Evolutionary conservation across 2,888 invertebrate genomes (phyloP), one percentile per base, ranked within the genome.

Genomic region (Incurvaria masculella): DNA sequence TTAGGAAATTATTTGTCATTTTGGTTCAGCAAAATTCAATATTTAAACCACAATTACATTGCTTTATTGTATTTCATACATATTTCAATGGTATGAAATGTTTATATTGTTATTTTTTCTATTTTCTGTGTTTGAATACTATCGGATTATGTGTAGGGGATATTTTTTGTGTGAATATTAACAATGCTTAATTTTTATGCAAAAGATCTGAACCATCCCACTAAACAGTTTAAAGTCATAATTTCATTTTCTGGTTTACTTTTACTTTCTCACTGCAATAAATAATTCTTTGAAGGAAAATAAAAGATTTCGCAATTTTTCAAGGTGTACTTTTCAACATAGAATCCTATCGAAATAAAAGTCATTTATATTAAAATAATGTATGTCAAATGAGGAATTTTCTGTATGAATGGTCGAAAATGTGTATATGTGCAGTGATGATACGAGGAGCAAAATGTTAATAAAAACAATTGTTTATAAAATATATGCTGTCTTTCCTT

Each of bases 381-480:
- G 63, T 64, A 66, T 66, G 62, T 63, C 64, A 61, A 65, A 66
- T 71, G 71, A 70, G 68, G 66, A 61, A 60, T 63, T 61, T 68
- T 64, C 67, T 64, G 65, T 33, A 33, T 62, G 66, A 65, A 64
- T 71, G 69, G 66, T 60, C 64, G 69, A 65, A 68, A 66, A 70
- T 69, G 69, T 71, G 61, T 60, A 63, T 67, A 65, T 67, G 63
- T 69, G 71, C 69, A 68, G 68, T 63, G 66, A 71, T 69, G 71
- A 71, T 69, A 66, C 66, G 66, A 74, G 68, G 69, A 71, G 72
- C 78, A 78, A 78, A 74, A 79, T 78, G 78, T 79, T 79, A 79
- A 79, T 76, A 78, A 52, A 50, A 78, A 79, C 76, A 79, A 78
- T 79, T 79, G 79, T 79, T 79, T 79, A 79, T 76, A 78, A 79